Evolutionary conservation across 2,888 invertebrate species (phyloP).

Genomic region (Drosophila putrida): DNA sequence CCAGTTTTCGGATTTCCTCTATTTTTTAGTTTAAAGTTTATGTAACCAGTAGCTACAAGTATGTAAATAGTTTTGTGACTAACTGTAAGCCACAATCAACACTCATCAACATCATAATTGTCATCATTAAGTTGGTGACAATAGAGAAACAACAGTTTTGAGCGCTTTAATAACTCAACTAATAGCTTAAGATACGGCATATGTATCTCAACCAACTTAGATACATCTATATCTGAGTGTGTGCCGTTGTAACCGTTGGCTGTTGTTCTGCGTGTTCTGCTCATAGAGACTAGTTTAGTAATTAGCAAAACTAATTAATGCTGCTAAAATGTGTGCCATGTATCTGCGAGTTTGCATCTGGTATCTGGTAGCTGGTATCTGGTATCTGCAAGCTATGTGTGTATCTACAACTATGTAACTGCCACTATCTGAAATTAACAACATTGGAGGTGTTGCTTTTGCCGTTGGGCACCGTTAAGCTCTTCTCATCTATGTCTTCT

Average conservation of each 20-base stretch:
- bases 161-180: slow-evolving; percentile 31
- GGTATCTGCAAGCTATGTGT: slow-evolving; percentile 14
- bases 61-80: slow-evolving; percentile 8
- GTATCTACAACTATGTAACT: not conserved
- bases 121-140: slow-evolving; percentile 45
- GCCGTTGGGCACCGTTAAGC: slow-evolving; percentile 51
- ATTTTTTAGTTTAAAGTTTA: not conserved
- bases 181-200: slow-evolving; percentile 29
- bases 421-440: slow-evolving; percentile 29
- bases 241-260: slow-evolving; percentile 20
- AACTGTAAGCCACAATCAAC: slow-evolving; percentile 51
- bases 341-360: slow-evolving; percentile 28
- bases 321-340: slow-evolving; percentile 56
- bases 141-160: slow-evolving; percentile 28
- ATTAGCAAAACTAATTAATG: slow-evolving; percentile 75
- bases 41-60: not conserved
- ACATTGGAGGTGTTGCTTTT: slow-evolving; percentile 27
- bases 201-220: slow-evolving; percentile 4
- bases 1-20: not conserved
- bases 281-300: slow-evolving; percentile 43
- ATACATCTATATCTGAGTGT: slow-evolving; percentile 16
- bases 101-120: slow-evolving; percentile 22
- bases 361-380: too few species aligned
- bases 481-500: slow-evolving; percentile 2
- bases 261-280: slow-evolving; percentile 6